Percentiles rank a stretch among this genome's conserved stretches.
These are phyloP conservation scores for Diorhabda elongata DNA, from an alignment of 1,140 invertebrate species.

Conservation along the genomic window DNA sequence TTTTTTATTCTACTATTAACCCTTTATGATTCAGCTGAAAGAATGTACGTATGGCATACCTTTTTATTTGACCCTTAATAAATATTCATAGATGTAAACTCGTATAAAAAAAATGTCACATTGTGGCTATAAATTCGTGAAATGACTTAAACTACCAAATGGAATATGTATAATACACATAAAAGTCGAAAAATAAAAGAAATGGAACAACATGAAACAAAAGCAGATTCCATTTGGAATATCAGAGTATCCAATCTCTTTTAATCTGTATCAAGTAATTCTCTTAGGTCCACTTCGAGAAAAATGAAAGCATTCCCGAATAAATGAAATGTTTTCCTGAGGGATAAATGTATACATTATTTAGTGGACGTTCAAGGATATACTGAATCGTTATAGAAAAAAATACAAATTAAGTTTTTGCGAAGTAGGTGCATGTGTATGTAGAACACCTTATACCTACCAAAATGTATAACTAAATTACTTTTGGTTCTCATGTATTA, in stretches of 20 bases:
- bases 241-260: slow-evolving; percentile 45
- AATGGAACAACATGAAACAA: slow-evolving; percentile 34
- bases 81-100: too few relatives aligned
- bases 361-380: slow-evolving; percentile 35
- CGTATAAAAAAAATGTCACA: too few relatives aligned
- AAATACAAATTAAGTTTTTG: slow-evolving; percentile 21
- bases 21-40: too few relatives aligned
- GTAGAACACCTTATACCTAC: not conserved
- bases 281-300: slow-evolving; percentile 43
- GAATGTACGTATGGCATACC: too few relatives aligned
- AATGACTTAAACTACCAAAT: too few relatives aligned
- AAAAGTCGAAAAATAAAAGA: slow-evolving; percentile 29
- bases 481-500: not conserved
- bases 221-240: slow-evolving; percentile 40
- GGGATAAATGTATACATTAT: slow-evolving; percentile 42
- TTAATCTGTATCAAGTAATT: slow-evolving; percentile 45
- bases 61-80: too few relatives aligned
- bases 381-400: slow-evolving; percentile 25
- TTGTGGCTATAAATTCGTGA: too few relatives aligned
- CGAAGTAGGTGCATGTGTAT: not conserved
- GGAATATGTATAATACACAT: not conserved
- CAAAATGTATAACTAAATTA: not conserved
- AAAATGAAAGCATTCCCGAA: slow-evolving; percentile 45
- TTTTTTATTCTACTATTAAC: too few relatives aligned
- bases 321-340: slow-evolving; percentile 44